Evolutionary conservation across 2,113 vertebrate species (phyloP).

Genomic region (Leptobrachium leishanense): DNA sequence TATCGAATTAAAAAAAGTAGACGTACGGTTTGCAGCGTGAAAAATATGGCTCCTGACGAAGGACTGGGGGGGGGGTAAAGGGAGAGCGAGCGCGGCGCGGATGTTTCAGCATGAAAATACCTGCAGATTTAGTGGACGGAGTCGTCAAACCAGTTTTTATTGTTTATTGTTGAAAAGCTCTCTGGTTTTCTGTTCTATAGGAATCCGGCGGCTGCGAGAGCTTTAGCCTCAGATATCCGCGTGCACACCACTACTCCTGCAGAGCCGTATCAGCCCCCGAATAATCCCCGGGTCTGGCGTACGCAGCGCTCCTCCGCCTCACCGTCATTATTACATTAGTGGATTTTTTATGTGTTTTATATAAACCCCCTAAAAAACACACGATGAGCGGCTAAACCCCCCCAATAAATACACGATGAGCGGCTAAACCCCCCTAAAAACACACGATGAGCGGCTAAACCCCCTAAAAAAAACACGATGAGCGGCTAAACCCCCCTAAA

Average conservation of each 20-base stretch:
- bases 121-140: conserved; percentile 50
- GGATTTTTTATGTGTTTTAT: no score
- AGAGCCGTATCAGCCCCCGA: no score
- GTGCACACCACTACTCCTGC: not conserved
- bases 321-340: no score
- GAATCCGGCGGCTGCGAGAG: conserved; percentile 29
- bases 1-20: not conserved
- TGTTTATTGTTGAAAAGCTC: conserved; percentile 56
- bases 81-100: not conserved
- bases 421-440: no score
- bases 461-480: no score
- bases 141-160: conserved; percentile 54
- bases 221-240: conserved; percentile 5
- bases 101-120: conserved; percentile 35
- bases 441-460: no score
- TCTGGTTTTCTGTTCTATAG: conserved; percentile 50
- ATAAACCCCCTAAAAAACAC: no score
- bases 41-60: not conserved
- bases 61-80: not conserved
- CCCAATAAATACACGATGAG: no score
- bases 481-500: no score
- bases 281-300: no score
- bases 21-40: not conserved
- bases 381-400: no score
- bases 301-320: no score